Conservation (phyloP, 1,140 invertebrate genomes). For the Lepidurus apus region DNA sequence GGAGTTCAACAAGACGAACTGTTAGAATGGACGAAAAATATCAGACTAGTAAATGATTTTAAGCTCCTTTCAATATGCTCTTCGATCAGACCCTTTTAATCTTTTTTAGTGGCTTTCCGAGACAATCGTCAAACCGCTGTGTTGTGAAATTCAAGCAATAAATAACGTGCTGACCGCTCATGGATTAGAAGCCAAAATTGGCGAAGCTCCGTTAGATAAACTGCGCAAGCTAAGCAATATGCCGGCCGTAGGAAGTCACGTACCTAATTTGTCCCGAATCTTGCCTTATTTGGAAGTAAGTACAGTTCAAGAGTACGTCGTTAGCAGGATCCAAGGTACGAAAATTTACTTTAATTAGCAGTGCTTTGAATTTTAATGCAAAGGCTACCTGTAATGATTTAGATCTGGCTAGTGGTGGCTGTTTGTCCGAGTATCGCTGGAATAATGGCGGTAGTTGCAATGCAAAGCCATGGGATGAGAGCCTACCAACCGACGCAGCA, state of each 20-base stretch:
- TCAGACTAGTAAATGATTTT: constrained; percentile 6
- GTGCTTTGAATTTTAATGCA: neutral
- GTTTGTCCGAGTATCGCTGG: constrained; percentile 76
- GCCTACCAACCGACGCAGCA: constrained; percentile 70
- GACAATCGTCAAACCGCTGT: constrained; percentile 64
- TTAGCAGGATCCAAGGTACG: constrained; percentile 61
- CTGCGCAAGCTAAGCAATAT: constrained; percentile 52
- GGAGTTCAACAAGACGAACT: neutral
- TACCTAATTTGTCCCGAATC: constrained; percentile 62
- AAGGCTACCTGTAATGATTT: constrained; percentile 35
- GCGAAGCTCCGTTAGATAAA: constrained; percentile 57
- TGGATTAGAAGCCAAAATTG: constrained; percentile 62
- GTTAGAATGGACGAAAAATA: constrained; percentile 18
- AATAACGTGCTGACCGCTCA: constrained; percentile 60
- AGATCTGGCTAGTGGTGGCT: constrained; percentile 68
- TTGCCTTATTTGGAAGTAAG: constrained; percentile 72
- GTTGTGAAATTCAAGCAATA: constrained; percentile 62
- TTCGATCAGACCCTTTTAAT: neutral
- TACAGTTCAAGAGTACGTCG: constrained; percentile 74
- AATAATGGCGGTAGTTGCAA: constrained; percentile 61
- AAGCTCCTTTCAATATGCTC: neutral
- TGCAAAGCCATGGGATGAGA: constrained; percentile 68
- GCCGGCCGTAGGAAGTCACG: constrained; percentile 55
- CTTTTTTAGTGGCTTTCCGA: constrained; percentile 64
- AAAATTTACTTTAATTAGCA: constrained; percentile 26